Evolutionary conservation across 2,888 invertebrate genomes (phyloP).

Genomic region (Papilio demoleus): DNA sequence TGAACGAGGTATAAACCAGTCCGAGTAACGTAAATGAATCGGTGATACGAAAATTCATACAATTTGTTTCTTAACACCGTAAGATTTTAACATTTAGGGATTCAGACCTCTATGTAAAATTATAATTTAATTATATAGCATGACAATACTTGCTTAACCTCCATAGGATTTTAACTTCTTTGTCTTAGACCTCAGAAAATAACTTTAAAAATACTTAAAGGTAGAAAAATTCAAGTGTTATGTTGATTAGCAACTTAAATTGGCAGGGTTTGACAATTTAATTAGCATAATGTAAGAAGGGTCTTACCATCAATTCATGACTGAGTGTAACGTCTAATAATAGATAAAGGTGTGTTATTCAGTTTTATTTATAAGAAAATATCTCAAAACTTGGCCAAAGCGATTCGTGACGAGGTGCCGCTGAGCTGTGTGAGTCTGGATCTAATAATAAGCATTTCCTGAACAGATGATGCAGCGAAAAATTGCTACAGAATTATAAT

Average conservation of each 20-base stretch:
- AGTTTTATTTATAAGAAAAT: slow-evolving; percentile 48
- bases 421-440: slow-evolving; percentile 44
- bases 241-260: no score
- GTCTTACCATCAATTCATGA: no score
- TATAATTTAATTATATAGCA: no score
- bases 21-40: not conserved
- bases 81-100: not conserved
- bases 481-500: slow-evolving; percentile 13
- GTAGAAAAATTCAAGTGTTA: no score
- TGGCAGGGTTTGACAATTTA: no score
- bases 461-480: slow-evolving; percentile 25
- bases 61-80: not conserved
- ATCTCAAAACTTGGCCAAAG: slow-evolving; percentile 48
- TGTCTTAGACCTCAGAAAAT: no score
- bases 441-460: slow-evolving; percentile 52
- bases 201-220: no score
- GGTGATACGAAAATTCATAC: slow-evolving; percentile 2
- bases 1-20: slow-evolving; percentile 14
- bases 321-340: slow-evolving; percentile 11
- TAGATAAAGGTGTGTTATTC: slow-evolving; percentile 38
- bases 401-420: slow-evolving; percentile 45
- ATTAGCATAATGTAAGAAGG: no score
- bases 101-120: no score
- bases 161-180: no score
- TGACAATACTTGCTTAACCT: no score